Evolutionary conservation across 2,888 invertebrate species (phyloP).

Genomic region (Apamea epomidion): DNA sequence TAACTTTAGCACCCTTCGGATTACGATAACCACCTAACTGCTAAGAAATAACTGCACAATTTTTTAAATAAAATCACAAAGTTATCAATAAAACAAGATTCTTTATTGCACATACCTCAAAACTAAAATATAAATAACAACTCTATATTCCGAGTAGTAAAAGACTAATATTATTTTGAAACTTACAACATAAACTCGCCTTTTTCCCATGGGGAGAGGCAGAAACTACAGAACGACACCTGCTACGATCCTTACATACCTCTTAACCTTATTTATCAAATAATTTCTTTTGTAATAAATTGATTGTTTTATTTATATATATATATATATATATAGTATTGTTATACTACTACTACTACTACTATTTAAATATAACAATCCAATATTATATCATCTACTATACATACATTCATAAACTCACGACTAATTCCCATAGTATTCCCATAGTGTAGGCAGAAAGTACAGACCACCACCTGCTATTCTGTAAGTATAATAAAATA

Average conservation of each 20-base stretch:
- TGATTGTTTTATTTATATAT: neutral
- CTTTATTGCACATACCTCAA: conserved; percentile 1
- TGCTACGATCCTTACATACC: neutral
- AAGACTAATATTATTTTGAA: neutral
- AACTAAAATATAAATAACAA: conserved; percentile 1
- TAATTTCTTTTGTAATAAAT: neutral
- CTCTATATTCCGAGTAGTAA: neutral
- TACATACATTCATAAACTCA: neutral
- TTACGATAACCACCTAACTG: neutral
- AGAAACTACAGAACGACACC: neutral
- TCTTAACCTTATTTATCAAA: neutral
- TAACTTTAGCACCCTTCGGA: neutral
- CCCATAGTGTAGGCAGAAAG: neutral
- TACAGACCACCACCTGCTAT: neutral
- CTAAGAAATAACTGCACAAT: neutral
- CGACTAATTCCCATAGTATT: neutral
- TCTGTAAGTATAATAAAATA: neutral
- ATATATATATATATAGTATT: too few relatives aligned
- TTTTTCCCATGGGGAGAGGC: neutral
- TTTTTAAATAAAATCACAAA: conserved; percentile 14
- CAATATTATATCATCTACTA: neutral
- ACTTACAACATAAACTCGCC: neutral
- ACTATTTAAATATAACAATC: neutral
- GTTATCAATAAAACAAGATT: neutral
- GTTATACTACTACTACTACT: too few relatives aligned